Evolutionary conservation across 2,797 vertebrate genomes (phyloP).

Genomic region (Bufotes viridis): DNA sequence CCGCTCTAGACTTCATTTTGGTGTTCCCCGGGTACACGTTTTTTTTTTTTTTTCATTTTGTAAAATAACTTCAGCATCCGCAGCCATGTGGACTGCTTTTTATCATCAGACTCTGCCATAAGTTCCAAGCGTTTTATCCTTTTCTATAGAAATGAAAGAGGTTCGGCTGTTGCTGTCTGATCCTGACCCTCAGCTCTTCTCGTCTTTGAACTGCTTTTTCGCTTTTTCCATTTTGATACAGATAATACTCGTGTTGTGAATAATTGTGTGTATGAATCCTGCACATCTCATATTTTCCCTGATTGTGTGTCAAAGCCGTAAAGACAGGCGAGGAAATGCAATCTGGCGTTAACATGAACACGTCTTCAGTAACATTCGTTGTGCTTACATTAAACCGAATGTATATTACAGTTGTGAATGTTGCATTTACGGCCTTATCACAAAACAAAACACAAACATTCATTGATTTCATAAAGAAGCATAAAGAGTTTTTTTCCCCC

Average conservation of each 20-base stretch:
- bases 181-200: background rate
- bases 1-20: background rate
- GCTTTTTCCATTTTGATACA: background rate
- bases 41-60: background rate
- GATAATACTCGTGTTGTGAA: background rate
- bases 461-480: too few relatives aligned
- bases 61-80: background rate
- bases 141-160: background rate
- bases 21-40: background rate
- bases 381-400: background rate
- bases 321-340: background rate
- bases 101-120: background rate
- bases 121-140: background rate
- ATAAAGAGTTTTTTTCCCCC: background rate
- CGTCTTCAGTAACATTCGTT: background rate
- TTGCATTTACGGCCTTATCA: background rate
- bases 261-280: background rate
- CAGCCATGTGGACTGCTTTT: background rate
- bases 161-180: background rate
- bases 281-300: background rate
- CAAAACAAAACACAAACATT: too few relatives aligned
- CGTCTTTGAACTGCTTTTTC: conserved; percentile 2
- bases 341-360: background rate
- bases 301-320: background rate
- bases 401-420: background rate